phyloP scores from a whole-genome alignment of 1,140 invertebrate species.

The Nomia melanderi region DNA sequence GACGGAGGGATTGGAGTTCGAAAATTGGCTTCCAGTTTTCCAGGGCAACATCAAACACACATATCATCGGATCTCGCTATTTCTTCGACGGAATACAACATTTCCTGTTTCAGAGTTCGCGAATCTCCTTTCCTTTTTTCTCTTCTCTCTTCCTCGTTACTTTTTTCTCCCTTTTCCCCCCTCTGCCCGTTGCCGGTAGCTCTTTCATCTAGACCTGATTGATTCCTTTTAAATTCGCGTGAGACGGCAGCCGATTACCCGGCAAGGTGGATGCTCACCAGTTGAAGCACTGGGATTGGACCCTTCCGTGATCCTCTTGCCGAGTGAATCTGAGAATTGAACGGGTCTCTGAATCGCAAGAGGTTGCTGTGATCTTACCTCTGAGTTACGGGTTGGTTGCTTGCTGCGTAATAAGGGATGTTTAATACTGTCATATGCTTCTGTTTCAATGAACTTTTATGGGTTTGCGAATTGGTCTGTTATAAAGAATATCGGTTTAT shows the following conservation, averaged over 20 bases:
- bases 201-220: conserved; percentile 46
- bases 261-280: conserved; percentile 5
- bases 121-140: neutral
- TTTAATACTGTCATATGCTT: too few species aligned
- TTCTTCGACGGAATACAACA: conserved; percentile 48
- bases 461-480: too few species aligned
- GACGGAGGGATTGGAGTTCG: conserved; percentile 14
- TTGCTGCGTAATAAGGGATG: neutral
- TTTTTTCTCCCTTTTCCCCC: neutral
- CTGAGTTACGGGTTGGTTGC: neutral
- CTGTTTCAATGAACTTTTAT: neutral
- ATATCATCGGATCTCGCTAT: conserved; percentile 58
- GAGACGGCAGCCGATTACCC: conserved; percentile 31
- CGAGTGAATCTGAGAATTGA: neutral
- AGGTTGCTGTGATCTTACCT: neutral
- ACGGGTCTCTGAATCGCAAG: neutral
- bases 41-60: conserved; percentile 53
- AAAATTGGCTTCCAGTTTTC: conserved; percentile 61
- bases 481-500: too few species aligned
- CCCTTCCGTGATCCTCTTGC: neutral
- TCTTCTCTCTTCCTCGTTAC: neutral
- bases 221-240: conserved; percentile 56
- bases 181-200: neutral
- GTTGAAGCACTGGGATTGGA: neutral
- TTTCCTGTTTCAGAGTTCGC: conserved; percentile 47